Conservation (phyloP, 2,888 invertebrate genomes). For the Drosophila putrida region DNA sequence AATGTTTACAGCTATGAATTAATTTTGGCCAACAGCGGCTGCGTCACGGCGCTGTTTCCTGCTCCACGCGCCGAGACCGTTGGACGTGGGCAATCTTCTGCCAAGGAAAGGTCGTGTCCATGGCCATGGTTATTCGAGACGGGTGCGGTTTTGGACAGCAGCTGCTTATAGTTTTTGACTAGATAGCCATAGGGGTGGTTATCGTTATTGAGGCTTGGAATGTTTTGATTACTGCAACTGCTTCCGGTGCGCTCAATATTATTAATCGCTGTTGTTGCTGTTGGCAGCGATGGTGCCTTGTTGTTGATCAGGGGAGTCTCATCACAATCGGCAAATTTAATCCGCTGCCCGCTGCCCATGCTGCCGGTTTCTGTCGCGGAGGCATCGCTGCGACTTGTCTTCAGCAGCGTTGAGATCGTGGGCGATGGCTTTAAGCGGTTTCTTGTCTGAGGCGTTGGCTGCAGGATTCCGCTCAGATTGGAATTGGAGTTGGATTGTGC, state of each 20-base stretch:
- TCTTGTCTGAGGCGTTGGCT: constrained; percentile 53
- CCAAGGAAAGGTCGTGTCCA: constrained; percentile 34
- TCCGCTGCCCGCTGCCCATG: constrained; percentile 67
- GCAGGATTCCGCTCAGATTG: constrained; percentile 78
- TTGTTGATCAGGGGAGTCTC: constrained; percentile 55
- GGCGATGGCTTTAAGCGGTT: constrained; percentile 74
- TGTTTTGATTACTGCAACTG: constrained; percentile 62
- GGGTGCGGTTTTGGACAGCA: constrained; percentile 68
- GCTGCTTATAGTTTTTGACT: constrained; percentile 81
- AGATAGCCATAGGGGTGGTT: constrained; percentile 70
- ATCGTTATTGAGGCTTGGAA: constrained; percentile 55
- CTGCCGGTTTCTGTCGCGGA: constrained; percentile 60
- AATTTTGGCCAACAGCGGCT: constrained; percentile 83
- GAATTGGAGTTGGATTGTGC: constrained; percentile 72
- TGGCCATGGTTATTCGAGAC: constrained; percentile 58
- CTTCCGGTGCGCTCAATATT: constrained; percentile 51
- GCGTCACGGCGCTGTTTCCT: constrained; percentile 71
- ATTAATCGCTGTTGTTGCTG: constrained; percentile 20
- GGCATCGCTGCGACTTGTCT: constrained; percentile 42
- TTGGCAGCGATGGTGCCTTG: constrained; percentile 16
- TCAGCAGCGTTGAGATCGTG: constrained; percentile 76
- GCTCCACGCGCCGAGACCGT: constrained; percentile 44
- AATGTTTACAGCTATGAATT: constrained; percentile 75
- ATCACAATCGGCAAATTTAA: constrained; percentile 71
- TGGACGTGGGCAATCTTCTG: constrained; percentile 48